These are phyloP conservation scores for Chlamydotis undulata DNA, from an alignment of 2,113 vertebrate genomes.

Conservation along the genomic window DNA sequence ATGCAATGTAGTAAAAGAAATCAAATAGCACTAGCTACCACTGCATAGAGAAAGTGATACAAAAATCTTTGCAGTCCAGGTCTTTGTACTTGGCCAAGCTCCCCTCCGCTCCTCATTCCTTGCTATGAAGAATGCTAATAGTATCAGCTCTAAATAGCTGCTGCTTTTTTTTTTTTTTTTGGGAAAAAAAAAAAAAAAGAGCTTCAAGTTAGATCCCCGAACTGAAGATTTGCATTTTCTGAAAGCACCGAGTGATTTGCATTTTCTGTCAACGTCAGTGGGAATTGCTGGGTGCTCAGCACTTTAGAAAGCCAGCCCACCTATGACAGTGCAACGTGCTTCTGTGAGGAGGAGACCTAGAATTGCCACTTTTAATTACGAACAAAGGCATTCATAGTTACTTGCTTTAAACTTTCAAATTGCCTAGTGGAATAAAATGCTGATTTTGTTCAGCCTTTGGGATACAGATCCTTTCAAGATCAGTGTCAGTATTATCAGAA, in stretches of 20 bases:
- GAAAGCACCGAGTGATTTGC: not conserved
- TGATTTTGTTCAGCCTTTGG: constrained; percentile 29
- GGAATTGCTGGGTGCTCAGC: constrained; percentile 31
- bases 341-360: constrained; percentile 32
- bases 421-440: constrained; percentile 22
- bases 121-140: not conserved
- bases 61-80: not conserved
- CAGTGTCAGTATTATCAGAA: not conserved
- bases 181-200: not conserved
- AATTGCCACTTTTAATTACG: constrained; percentile 60
- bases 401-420: constrained; percentile 38
- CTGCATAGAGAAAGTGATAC: not conserved
- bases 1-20: not conserved
- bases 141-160: not conserved
- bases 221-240: constrained; percentile 1
- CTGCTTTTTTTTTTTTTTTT: accelerated
- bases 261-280: constrained; percentile 44
- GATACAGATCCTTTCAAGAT: not conserved
- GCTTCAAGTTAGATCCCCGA: not conserved
- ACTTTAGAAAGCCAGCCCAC: constrained; percentile 30
- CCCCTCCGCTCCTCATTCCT: not conserved
- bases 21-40: not conserved
- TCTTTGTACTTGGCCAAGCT: not conserved
- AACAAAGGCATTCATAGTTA: constrained; percentile 22
- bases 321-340: constrained; percentile 4